Conservation (phyloP, 2,797 vertebrate species). For the Arvicola amphibius region DNA sequence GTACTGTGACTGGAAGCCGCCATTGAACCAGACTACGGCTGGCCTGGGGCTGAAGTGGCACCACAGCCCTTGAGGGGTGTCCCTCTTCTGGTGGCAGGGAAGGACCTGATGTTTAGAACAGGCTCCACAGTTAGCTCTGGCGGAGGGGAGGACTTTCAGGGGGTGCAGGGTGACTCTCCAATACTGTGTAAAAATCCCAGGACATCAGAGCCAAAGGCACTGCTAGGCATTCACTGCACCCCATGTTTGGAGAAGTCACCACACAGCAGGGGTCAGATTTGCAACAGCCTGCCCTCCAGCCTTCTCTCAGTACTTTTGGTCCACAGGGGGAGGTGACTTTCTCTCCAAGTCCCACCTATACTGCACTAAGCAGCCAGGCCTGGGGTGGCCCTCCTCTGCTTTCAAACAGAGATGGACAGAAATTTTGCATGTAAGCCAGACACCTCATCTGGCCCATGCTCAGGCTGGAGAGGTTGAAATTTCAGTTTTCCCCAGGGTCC, state of each 20-base stretch:
- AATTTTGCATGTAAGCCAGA: conserved; percentile 1
- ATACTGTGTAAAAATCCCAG: neutral
- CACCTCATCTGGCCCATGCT: conserved; percentile 25
- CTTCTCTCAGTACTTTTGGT: neutral
- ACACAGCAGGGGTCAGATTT: neutral
- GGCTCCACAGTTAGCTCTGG: neutral
- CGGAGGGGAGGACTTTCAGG: neutral
- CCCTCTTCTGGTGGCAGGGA: neutral
- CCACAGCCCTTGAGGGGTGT: conserved; percentile 36
- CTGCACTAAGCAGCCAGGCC: neutral
- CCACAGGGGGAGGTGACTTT: neutral
- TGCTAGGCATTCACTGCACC: neutral
- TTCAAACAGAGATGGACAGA: conserved; percentile 44
- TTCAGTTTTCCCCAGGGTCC: conserved; percentile 70
- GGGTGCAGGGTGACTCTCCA: neutral
- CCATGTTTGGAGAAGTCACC: neutral
- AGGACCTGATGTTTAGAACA: neutral
- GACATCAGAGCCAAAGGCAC: neutral
- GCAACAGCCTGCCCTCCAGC: accelerated
- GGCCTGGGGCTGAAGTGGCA: conserved; percentile 9
- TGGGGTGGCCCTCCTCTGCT: neutral
- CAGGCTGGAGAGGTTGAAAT: conserved; percentile 47
- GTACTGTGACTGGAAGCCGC: conserved; percentile 28
- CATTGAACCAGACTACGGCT: conserved; percentile 52
- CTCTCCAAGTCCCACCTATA: neutral